Conservation (phyloP, 2,888 invertebrate species). For the Choristoneura rosaceana region DNA sequence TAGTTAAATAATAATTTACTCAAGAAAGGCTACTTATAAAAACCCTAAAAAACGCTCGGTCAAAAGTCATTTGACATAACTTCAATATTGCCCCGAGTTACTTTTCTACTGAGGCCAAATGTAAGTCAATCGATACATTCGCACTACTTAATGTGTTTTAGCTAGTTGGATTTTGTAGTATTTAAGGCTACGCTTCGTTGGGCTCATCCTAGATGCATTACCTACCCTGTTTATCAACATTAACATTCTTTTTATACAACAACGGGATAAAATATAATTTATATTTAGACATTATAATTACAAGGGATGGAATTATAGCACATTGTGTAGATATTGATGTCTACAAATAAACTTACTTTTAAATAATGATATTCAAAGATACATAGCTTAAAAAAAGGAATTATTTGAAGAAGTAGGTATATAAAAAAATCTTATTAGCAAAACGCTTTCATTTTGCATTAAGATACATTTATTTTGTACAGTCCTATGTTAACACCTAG, state of each 20-base stretch:
- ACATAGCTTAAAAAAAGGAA: constrained; percentile 18
- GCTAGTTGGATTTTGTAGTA: constrained; percentile 47
- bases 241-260: constrained; percentile 59
- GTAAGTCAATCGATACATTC: not conserved
- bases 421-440: constrained; percentile 14
- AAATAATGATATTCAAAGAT: constrained; percentile 24
- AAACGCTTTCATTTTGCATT: constrained; percentile 9
- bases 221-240: constrained; percentile 75
- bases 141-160: not conserved
- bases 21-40: not conserved
- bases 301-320: constrained; percentile 68
- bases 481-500: constrained; percentile 38
- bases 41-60: not conserved
- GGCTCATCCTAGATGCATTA: constrained; percentile 70
- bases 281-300: constrained; percentile 52
- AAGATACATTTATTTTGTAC: constrained; percentile 42
- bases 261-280: constrained; percentile 52
- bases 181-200: constrained; percentile 67
- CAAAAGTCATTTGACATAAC: not conserved
- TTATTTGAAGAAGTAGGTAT: constrained; percentile 22
- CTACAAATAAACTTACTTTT: constrained; percentile 33
- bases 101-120: not conserved
- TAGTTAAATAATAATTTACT: not conserved
- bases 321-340: constrained; percentile 51
- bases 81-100: not conserved